phyloP scores from a whole-genome alignment of 1,140 invertebrate species.

The Chelonus insularis region DNA sequence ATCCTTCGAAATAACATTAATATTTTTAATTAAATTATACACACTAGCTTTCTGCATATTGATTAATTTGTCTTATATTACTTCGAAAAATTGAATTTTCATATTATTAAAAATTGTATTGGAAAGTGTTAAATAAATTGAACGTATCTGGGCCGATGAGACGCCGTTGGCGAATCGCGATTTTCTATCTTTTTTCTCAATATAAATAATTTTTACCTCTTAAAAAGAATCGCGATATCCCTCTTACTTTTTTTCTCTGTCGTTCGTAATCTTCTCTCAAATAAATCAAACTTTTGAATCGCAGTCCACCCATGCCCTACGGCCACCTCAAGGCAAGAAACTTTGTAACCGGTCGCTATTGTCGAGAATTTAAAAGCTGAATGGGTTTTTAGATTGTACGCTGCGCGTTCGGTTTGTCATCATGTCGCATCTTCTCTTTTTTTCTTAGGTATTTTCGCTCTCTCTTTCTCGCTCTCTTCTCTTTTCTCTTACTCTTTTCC shows the following conservation, averaged over 20 bases:
- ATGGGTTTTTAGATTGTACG: conserved; percentile 58
- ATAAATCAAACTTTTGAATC: conserved; percentile 61
- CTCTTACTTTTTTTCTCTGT: too few species aligned
- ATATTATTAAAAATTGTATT: too few species aligned
- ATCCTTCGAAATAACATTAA: too few species aligned
- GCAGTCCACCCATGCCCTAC: conserved; percentile 32
- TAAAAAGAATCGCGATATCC: conserved; percentile 21
- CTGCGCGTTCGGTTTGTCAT: conserved; percentile 53
- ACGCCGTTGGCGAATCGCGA: too few species aligned
- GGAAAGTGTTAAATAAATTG: too few species aligned
- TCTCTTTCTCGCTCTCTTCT: conserved; percentile 9
- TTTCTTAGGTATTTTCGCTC: conserved; percentile 2
- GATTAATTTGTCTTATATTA: too few species aligned
- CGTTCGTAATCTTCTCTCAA: conserved; percentile 56
- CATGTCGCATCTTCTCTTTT: conserved; percentile 7
- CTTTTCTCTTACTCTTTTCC: conserved; percentile 8
- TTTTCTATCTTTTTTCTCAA: too few species aligned
- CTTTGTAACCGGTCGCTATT: conserved; percentile 42
- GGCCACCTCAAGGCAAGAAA: conserved; percentile 24
- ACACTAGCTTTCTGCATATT: too few species aligned
- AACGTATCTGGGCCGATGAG: conserved; percentile 35
- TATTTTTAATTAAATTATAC: too few species aligned
- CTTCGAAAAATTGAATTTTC: too few species aligned
- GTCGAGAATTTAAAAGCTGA: conserved; percentile 59
- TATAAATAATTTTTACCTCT: too few species aligned